These are phyloP conservation scores for Macrobrachium rosenbergii DNA, from an alignment of 1,140 invertebrate genomes.

Conservation along the genomic window DNA sequence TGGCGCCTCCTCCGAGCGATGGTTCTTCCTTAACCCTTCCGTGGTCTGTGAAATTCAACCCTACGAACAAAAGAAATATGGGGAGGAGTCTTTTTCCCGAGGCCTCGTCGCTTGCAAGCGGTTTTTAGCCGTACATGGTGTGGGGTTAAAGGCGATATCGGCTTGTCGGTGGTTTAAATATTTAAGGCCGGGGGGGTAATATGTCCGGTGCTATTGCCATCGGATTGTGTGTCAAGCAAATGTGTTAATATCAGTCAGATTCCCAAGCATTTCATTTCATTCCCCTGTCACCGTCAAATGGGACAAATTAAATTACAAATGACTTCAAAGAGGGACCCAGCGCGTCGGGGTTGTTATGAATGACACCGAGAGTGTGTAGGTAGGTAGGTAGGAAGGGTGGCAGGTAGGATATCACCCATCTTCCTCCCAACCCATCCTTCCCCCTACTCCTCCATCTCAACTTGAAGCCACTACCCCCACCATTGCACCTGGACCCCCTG, in stretches of 20 bases:
- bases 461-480: too few relatives aligned
- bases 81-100: slow-evolving; percentile 38
- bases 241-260: slow-evolving; percentile 57
- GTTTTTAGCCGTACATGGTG: background rate
- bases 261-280: slow-evolving; percentile 61
- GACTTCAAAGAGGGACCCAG: slow-evolving; percentile 53
- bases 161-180: background rate
- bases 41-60: slow-evolving; percentile 49
- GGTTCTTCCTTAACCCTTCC: background rate
- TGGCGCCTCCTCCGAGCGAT: background rate
- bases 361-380: slow-evolving; percentile 20
- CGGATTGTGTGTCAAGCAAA: slow-evolving; percentile 56
- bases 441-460: too few relatives aligned
- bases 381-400: background rate
- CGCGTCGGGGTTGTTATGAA: slow-evolving; percentile 52
- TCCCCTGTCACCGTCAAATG: slow-evolving; percentile 49
- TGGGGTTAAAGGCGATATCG: background rate
- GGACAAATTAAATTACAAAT: slow-evolving; percentile 62
- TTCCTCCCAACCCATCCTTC: too few relatives aligned
- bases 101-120: background rate
- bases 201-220: slow-evolving; percentile 41
- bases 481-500: too few relatives aligned
- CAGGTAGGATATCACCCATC: background rate
- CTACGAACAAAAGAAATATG: slow-evolving; percentile 59
- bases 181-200: slow-evolving; percentile 11